Evolutionary conservation across 2,113 vertebrate species (phyloP), one percentile per base, ranked within the genome.

Genomic region (Calyptomena viridis): DNA sequence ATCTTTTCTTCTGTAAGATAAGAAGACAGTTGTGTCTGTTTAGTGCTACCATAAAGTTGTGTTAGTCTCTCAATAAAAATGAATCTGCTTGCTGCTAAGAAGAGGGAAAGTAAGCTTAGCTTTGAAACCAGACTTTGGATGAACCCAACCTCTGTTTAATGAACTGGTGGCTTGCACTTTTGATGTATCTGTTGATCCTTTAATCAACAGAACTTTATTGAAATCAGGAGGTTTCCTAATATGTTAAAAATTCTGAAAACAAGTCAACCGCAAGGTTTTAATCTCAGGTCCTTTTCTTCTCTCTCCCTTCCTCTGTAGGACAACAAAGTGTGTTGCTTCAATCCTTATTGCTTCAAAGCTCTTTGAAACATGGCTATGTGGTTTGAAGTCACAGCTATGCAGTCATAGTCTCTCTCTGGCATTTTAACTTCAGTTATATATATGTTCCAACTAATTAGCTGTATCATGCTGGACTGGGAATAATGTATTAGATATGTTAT

Each of bases 351-450:
- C 88, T 87, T 89, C 58, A 88, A 87, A 94, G 89, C 53, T 58
- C 80, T 92, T 80, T 81, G 86, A 89, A 90, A 92, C 30, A 60
- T 25, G 37, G 25, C 37, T 76, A 4, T 59, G 73, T 59, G 52
- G 37, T 82, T 92, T 94, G 74, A 90, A 87, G 77, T 92, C 75
- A 73, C 55, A 87, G 24, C 62, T 84, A 56, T 11, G 30, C 56
- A 90, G 49, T 63, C 73, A n/a, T 58, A 84, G 49, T 50, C 52
- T 87, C 46, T 82, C 68, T 71, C 49, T 96, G 69, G 69, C 62
- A 95, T 93, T 95, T 92, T 80, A 90, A 68, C 76, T 92, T 96
- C 77, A 75, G 52, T 80, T 94, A n/a, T n/a, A n/a, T n/a, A n/a
- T 95, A 80, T 89, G 83, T 90, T 85, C 50, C 73, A 81, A 60